Evolutionary conservation across 2,888 invertebrate genomes (phyloP).

Genomic region (Protodeltote pygarga): DNA sequence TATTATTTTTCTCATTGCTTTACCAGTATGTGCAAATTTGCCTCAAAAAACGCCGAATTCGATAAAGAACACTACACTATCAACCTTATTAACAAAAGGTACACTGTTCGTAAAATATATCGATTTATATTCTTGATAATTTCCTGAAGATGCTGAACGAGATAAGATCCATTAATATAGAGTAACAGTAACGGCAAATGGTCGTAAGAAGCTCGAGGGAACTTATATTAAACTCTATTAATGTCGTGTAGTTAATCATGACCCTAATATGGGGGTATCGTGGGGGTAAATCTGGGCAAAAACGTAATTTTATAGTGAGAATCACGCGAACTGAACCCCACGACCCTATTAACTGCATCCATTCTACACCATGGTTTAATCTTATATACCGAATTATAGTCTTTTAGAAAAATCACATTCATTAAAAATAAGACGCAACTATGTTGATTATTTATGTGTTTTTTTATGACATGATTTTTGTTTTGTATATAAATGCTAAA

Average conservation of each 20-base stretch:
- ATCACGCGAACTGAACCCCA: conserved; percentile 80
- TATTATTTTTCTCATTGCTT: no score
- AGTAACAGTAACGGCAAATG: conserved; percentile 55
- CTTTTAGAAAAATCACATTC: no score
- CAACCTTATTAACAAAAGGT: no score
- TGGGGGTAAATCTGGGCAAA: conserved; percentile 77
- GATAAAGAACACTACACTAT: conserved; percentile 9
- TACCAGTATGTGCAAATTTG: no score
- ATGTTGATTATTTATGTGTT: no score
- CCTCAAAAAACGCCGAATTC: no score
- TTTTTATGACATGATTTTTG: no score
- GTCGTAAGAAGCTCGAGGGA: conserved; percentile 51
- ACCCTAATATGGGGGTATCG: conserved; percentile 73
- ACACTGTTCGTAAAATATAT: conserved; percentile 26
- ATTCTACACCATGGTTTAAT: no score
- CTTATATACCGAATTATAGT: no score
- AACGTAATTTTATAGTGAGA: conserved; percentile 76
- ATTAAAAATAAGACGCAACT: no score
- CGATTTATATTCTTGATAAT: conserved; percentile 36
- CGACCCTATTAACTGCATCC: conserved; percentile 70
- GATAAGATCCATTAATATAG: conserved; percentile 63
- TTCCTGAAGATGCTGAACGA: conserved; percentile 62
- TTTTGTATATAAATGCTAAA: no score
- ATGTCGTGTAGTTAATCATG: conserved; percentile 76
- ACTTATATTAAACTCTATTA: conserved; percentile 79